phyloP scores from a whole-genome alignment of 2,888 invertebrate species.

The Brenthis hecate region DNA sequence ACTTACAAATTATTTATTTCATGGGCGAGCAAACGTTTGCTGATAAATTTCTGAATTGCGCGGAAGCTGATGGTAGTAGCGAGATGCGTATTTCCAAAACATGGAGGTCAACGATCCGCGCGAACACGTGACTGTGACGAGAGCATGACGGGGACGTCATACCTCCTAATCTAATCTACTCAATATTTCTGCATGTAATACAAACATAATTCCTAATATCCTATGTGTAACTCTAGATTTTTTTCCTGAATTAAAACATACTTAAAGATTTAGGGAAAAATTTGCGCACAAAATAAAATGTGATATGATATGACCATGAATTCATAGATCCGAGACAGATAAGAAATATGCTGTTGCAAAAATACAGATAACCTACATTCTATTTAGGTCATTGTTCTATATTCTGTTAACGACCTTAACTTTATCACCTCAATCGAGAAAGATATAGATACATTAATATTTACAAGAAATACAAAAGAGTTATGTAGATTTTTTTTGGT shows the following conservation, averaged over 20 bases:
- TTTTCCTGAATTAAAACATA: not conserved
- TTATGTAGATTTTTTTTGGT: too few relatives aligned
- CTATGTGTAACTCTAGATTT: slow-evolving; percentile 6
- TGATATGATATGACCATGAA: not conserved
- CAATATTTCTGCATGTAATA: slow-evolving; percentile 40
- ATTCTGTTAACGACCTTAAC: slow-evolving; percentile 42
- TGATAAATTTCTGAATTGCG: slow-evolving; percentile 53
- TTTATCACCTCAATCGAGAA: slow-evolving; percentile 35
- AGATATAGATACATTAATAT: slow-evolving; percentile 9
- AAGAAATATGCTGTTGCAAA: slow-evolving; percentile 47
- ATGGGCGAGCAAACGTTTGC: slow-evolving; percentile 35
- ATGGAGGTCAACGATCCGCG: slow-evolving; percentile 71
- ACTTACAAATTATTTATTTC: slow-evolving; percentile 52
- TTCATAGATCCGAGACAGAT: slow-evolving; percentile 33
- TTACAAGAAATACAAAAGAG: not conserved
- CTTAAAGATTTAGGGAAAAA: not conserved
- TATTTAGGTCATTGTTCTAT: slow-evolving; percentile 65
- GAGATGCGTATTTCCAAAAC: slow-evolving; percentile 72
- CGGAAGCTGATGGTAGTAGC: slow-evolving; percentile 36
- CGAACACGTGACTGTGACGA: slow-evolving; percentile 68
- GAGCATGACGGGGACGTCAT: slow-evolving; percentile 50
- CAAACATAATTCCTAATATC: not conserved
- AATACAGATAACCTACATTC: slow-evolving; percentile 63
- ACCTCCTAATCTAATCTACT: slow-evolving; percentile 56
- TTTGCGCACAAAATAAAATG: too few relatives aligned